These are phyloP conservation scores for Apantesis nais DNA, from an alignment of 2,888 invertebrate genomes.

Conservation along the genomic window DNA sequence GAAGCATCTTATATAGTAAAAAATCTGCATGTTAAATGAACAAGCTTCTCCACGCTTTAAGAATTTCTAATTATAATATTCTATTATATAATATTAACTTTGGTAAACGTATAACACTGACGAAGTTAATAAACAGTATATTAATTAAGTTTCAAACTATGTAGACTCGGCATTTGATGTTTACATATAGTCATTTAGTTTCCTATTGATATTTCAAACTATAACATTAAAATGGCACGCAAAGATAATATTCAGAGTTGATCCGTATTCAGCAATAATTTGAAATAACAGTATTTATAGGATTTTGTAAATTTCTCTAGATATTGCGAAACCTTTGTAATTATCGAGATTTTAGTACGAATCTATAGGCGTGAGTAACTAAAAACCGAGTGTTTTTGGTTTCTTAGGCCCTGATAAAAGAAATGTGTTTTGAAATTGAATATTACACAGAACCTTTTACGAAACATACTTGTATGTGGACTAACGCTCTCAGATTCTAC, in stretches of 20 bases:
- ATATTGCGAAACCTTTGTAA: too few species aligned
- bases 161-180: slow-evolving; percentile 1
- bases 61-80: background rate
- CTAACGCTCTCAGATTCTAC: too few species aligned
- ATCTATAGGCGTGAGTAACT: too few species aligned
- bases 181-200: slow-evolving; percentile 1
- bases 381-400: too few species aligned
- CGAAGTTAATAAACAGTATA: slow-evolving; percentile 3
- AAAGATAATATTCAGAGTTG: background rate
- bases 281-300: background rate
- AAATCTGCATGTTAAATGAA: background rate
- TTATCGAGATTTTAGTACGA: background rate
- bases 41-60: background rate
- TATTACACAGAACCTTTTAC: too few species aligned
- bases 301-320: background rate
- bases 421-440: too few species aligned
- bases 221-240: background rate
- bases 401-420: too few species aligned
- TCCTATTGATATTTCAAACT: background rate
- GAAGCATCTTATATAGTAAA: background rate
- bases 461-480: too few species aligned
- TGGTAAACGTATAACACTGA: background rate
- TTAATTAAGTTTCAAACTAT: slow-evolving; percentile 12
- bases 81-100: background rate
- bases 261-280: background rate